Percentiles rank a stretch among this genome's conserved stretches.
These are phyloP conservation scores for Sminthurinus aureus DNA, from an alignment of 2,888 invertebrate species.

Conservation along the genomic window DNA sequence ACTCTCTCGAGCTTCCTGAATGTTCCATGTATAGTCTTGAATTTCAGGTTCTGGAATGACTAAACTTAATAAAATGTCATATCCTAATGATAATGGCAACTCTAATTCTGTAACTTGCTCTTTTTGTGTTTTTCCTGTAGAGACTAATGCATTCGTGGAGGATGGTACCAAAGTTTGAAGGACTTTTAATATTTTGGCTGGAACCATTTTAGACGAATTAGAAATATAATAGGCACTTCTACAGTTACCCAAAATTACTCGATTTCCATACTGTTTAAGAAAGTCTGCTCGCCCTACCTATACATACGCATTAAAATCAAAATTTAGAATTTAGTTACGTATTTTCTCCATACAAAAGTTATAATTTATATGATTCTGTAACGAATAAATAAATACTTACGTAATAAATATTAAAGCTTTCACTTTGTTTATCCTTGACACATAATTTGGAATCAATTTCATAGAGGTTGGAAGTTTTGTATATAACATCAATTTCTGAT, in stretches of 20 bases:
- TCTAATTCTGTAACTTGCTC: constrained; percentile 57
- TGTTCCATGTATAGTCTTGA: constrained; percentile 74
- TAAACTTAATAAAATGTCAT: constrained; percentile 82
- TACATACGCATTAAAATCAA: background rate
- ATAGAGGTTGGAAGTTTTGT: constrained; percentile 49
- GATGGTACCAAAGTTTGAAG: constrained; percentile 43
- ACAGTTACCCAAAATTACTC: constrained; percentile 56
- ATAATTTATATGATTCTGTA: too few species aligned
- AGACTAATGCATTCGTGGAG: constrained; percentile 21
- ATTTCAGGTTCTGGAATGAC: constrained; percentile 82
- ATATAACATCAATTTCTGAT: constrained; percentile 49
- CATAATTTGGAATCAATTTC: constrained; percentile 51
- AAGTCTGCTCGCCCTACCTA: constrained; percentile 55
- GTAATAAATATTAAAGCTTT: constrained; percentile 46
- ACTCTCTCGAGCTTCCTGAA: constrained; percentile 74
- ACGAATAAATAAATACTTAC: constrained; percentile 35
- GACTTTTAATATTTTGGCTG: constrained; percentile 41
- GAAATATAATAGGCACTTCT: constrained; percentile 53
- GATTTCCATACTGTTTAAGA: constrained; percentile 50
- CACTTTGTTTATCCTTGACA: constrained; percentile 20
- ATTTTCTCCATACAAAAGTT: too few species aligned
- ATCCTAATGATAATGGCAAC: constrained; percentile 70
- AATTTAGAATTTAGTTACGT: background rate
- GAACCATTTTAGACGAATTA: constrained; percentile 48
- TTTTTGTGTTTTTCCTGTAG: background rate